Evolutionary conservation across 2,888 invertebrate genomes (phyloP).

Genomic region (Eurytoma californica): DNA sequence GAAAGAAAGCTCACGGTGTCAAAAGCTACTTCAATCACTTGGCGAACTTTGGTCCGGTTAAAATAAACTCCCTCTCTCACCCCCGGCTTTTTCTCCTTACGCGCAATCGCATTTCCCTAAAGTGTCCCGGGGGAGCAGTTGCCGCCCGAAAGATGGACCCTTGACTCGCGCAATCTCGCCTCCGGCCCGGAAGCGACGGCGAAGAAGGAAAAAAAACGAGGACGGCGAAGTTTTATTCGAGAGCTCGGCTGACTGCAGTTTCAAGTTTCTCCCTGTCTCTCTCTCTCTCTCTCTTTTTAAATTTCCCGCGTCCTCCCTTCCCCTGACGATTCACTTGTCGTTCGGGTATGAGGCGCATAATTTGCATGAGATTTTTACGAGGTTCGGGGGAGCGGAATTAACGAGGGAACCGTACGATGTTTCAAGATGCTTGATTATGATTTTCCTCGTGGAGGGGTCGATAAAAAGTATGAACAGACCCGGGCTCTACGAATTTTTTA

Average conservation of each 20-base stretch:
- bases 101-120: conserved; percentile 50
- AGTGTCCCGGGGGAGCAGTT: conserved; percentile 48
- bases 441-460: neutral
- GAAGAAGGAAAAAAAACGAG: conserved; percentile 11
- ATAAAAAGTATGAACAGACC: neutral
- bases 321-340: too few species aligned
- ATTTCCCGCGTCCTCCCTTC: neutral
- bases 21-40: conserved; percentile 46
- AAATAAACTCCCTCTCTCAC: conserved; percentile 18
- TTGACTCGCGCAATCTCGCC: conserved; percentile 24
- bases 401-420: neutral
- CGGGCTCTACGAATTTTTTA: too few species aligned
- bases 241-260: conserved; percentile 12
- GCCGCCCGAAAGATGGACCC: conserved; percentile 34
- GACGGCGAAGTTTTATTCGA: conserved; percentile 26
- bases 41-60: conserved; percentile 27
- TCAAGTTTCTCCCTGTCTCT: neutral
- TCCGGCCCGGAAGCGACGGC: neutral
- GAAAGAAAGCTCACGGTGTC: conserved; percentile 1
- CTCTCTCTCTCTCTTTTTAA: neutral
- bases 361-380: conserved; percentile 23
- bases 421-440: conserved; percentile 16
- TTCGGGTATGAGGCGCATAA: conserved; percentile 6
- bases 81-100: conserved; percentile 2
- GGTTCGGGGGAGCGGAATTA: too few species aligned